phyloP scores from a whole-genome alignment of 2,888 invertebrate genomes.

The Cartodere bifasciata region DNA sequence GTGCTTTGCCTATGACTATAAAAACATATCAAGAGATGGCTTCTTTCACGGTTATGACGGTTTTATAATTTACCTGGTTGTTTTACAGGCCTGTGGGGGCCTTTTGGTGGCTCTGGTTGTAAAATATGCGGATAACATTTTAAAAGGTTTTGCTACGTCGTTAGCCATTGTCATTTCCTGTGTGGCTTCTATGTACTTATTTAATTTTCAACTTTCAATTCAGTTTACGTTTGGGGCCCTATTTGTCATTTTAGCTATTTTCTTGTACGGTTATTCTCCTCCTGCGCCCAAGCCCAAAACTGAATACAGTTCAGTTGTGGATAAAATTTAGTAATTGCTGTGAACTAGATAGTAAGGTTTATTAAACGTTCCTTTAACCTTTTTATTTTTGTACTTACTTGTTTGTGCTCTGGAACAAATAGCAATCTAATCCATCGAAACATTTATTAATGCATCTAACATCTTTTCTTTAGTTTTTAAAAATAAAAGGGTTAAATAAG shows the following conservation, averaged over 20 bases:
- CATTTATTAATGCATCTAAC: too few relatives aligned
- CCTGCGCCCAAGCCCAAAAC: too few relatives aligned
- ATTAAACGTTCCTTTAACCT: too few relatives aligned
- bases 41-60: constrained; percentile 66
- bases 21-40: constrained; percentile 48
- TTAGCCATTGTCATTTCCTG: constrained; percentile 93
- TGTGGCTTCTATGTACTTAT: constrained; percentile 83
- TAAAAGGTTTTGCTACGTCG: constrained; percentile 97
- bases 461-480: too few relatives aligned
- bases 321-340: too few relatives aligned
- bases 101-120: constrained; percentile 96
- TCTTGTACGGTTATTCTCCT: constrained; percentile 79
- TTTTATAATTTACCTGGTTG: constrained; percentile 79
- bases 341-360: too few relatives aligned
- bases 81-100: constrained; percentile 89
- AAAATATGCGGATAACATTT: constrained; percentile 98
- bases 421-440: too few relatives aligned
- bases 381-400: too few relatives aligned
- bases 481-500: too few relatives aligned
- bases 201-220: constrained; percentile 75
- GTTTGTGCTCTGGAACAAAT: too few relatives aligned
- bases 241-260: constrained; percentile 88
- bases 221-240: constrained; percentile 77
- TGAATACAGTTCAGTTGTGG: too few relatives aligned
- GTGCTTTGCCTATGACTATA: constrained; percentile 57